These are phyloP conservation scores for Apolygus lucorum DNA, from an alignment of 1,140 invertebrate species.

Conservation along the genomic window DNA sequence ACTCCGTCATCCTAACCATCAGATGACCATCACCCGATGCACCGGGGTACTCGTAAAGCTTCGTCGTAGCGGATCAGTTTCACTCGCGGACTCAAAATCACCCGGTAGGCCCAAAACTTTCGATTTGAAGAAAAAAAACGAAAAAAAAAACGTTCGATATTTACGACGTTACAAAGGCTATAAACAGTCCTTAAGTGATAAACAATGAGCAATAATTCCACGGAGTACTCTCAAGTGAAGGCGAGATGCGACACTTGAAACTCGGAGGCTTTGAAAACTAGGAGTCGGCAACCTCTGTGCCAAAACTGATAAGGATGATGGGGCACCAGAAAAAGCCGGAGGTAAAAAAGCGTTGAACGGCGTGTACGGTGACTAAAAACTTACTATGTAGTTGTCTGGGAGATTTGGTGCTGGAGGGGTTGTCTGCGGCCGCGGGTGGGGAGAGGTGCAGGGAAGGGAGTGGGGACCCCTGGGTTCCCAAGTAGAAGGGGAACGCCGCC, in stretches of 20 bases:
- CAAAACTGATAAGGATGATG: background rate
- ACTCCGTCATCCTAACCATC: conserved; percentile 17
- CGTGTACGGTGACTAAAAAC: conserved; percentile 8
- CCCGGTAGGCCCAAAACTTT: no score
- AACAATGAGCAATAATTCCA: no score
- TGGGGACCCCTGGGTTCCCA: background rate
- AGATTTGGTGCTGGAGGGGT: conserved; percentile 10
- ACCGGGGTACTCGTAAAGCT: background rate
- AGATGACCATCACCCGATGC: background rate
- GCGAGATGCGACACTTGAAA: background rate
- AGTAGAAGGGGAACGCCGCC: background rate
- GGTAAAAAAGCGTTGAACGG: conserved; percentile 11
- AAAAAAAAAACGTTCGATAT: no score
- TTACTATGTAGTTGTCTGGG: conserved; percentile 14
- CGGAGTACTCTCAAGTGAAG: no score
- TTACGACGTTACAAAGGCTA: no score
- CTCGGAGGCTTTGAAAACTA: background rate
- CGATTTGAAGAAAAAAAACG: no score
- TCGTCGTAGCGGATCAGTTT: background rate
- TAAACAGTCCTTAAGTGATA: no score
- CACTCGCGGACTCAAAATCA: background rate
- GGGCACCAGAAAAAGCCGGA: conserved; percentile 16
- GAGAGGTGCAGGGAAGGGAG: background rate
- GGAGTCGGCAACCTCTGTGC: background rate
- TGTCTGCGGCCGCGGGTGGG: background rate